These are phyloP conservation scores for Tachycineta bicolor DNA, from an alignment of 2,113 vertebrate species.

Conservation along the genomic window DNA sequence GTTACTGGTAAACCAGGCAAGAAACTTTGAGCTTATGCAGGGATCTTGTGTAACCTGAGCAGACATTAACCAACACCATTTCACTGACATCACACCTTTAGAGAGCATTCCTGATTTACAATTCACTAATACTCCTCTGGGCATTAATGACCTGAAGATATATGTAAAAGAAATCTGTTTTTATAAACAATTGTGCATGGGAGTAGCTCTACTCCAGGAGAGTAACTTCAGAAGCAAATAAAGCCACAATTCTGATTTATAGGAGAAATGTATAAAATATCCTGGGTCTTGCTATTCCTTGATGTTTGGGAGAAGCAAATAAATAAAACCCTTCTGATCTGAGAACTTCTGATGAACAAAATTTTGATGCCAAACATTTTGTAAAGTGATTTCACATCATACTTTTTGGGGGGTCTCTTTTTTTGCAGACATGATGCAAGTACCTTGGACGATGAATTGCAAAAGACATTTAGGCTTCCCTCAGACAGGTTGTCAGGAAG, in stretches of 20 bases:
- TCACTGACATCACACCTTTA: neutral
- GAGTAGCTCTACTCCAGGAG: neutral
- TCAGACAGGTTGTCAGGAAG: conserved; percentile 24
- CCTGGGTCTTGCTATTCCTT: neutral
- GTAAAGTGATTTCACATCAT: accelerated
- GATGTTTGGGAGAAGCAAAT: neutral
- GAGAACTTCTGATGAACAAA: neutral
- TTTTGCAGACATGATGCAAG: neutral
- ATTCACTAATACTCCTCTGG: neutral
- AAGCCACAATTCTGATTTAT: neutral
- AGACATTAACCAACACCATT: neutral
- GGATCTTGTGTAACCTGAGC: neutral
- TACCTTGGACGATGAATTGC: neutral
- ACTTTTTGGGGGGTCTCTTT: neutral
- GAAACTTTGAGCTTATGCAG: neutral
- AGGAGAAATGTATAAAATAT: neutral
- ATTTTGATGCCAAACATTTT: neutral
- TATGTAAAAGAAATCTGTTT: neutral
- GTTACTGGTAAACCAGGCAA: neutral
- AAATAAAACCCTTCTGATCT: neutral
- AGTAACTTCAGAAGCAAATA: neutral
- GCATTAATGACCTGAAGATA: conserved; percentile 17
- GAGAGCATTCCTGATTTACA: neutral
- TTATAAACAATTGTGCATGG: neutral
- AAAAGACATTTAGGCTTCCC: neutral